A percentile compares a stretch with the other conserved stretches of the same genome.
These are phyloP conservation scores for Harpagifer antarcticus DNA, from an alignment of 2,797 vertebrate genomes.

Conservation along the genomic window DNA sequence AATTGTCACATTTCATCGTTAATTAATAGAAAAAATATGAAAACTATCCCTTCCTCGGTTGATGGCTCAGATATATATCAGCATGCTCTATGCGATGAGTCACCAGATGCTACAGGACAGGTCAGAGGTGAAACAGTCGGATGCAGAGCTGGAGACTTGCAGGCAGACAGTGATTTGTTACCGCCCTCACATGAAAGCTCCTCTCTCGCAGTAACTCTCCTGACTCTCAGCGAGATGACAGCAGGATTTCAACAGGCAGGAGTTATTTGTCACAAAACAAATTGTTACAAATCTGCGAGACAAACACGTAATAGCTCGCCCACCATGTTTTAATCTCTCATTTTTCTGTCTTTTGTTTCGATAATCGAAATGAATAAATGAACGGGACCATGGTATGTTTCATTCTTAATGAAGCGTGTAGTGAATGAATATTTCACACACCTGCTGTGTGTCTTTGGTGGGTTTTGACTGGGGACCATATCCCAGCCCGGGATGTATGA, in stretches of 20 bases:
- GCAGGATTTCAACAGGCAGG: conserved; percentile 79
- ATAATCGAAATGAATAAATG: conserved; percentile 87
- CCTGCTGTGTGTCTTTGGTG: conserved; percentile 84
- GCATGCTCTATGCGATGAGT: conserved; percentile 55
- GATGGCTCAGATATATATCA: conserved; percentile 55
- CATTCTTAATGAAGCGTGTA: conserved; percentile 88
- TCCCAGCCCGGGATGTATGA: conserved; percentile 80
- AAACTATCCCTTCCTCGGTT: conserved; percentile 52
- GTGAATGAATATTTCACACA: conserved; percentile 87
- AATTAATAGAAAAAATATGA: conserved; percentile 73
- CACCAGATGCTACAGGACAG: conserved; percentile 60
- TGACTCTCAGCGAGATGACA: conserved; percentile 75
- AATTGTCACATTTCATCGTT: conserved; percentile 60
- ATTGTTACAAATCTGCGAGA: conserved; percentile 86
- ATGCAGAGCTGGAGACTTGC: conserved; percentile 52
- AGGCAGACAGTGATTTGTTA: conserved; percentile 78
- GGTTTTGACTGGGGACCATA: conserved; percentile 82
- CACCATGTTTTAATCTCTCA: conserved; percentile 82
- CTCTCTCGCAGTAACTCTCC: conserved; percentile 61
- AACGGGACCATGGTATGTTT: conserved; percentile 79
- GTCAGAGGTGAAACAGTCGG: conserved; percentile 71
- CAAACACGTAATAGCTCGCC: conserved; percentile 81
- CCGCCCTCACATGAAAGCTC: conserved; percentile 61
- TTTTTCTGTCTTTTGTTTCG: conserved; percentile 86
- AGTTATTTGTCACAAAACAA: conserved; percentile 87